Percentiles rank a stretch among this genome's conserved stretches.
Conservation (phyloP, 2,888 invertebrate species). For the Cyclophora albipunctata region DNA sequence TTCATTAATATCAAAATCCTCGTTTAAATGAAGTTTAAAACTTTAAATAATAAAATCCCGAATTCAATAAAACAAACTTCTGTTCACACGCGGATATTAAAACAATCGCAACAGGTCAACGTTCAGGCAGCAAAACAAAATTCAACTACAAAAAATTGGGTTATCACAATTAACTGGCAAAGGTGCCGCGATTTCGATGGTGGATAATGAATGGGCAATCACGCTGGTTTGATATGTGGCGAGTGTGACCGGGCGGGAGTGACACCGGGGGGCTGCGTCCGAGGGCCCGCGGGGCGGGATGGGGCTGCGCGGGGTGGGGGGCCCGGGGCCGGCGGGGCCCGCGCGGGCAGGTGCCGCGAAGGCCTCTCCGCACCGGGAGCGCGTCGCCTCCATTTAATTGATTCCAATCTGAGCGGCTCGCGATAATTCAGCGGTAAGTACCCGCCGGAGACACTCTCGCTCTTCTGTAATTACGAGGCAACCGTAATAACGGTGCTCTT, state of each 20-base stretch:
- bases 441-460: constrained; percentile 30
- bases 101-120: constrained; percentile 20
- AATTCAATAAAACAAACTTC: neutral
- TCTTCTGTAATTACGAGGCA: constrained; percentile 13
- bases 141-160: constrained; percentile 33
- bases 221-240: constrained; percentile 39
- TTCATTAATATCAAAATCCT: too few relatives aligned
- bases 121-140: constrained; percentile 19
- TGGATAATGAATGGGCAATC: constrained; percentile 51
- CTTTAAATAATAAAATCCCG: too few relatives aligned
- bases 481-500: constrained; percentile 29
- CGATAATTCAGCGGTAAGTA: constrained; percentile 51
- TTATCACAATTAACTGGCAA: constrained; percentile 44
- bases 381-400: constrained; percentile 63
- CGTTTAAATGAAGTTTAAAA: too few relatives aligned
- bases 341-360: constrained; percentile 58
- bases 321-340: constrained; percentile 2
- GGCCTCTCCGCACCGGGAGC: constrained; percentile 54
- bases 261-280: constrained; percentile 10
- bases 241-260: constrained; percentile 22
- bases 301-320: constrained; percentile 12
- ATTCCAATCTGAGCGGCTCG: constrained; percentile 63
- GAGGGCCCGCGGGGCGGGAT: constrained; percentile 11
- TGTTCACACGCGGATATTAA: constrained; percentile 1
- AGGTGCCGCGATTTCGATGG: constrained; percentile 47